A percentile compares a stretch with the other conserved stretches of the same genome.
Conservation (phyloP, 2,797 vertebrate genomes). For the Anas georgica region DNA sequence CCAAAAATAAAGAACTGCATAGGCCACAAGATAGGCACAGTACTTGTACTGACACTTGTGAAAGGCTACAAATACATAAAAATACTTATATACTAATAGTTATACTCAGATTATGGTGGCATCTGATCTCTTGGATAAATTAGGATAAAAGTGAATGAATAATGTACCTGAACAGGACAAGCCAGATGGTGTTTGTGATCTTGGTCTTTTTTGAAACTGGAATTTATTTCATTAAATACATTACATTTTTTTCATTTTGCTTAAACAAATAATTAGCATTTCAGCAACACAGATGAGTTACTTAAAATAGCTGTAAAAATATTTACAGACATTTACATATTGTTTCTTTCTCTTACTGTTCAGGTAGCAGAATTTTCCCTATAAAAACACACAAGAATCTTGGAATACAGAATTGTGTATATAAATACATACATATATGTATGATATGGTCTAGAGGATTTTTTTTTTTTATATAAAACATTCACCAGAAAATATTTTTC, state of each 20-base stretch:
- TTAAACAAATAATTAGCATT: neutral
- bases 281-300: neutral
- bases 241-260: neutral
- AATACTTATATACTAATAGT: neutral
- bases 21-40: too few species aligned
- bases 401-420: neutral
- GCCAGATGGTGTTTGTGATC: slow-evolving; percentile 3
- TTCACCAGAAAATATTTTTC: neutral
- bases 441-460: rapidly evolving
- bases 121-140: neutral
- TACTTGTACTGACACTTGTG: neutral
- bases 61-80: neutral
- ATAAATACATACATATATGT: neutral
- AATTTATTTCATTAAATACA: neutral
- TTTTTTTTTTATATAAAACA: neutral
- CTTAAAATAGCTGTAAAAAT: neutral
- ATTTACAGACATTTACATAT: neutral
- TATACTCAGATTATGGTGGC: neutral
- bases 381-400: neutral
- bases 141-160: neutral
- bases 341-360: neutral
- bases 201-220: neutral
- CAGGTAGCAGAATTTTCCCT: neutral
- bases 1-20: neutral
- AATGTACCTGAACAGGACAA: neutral